These are phyloP conservation scores for Pelosia muscerda DNA, from an alignment of 2,888 invertebrate genomes.

Conservation along the genomic window DNA sequence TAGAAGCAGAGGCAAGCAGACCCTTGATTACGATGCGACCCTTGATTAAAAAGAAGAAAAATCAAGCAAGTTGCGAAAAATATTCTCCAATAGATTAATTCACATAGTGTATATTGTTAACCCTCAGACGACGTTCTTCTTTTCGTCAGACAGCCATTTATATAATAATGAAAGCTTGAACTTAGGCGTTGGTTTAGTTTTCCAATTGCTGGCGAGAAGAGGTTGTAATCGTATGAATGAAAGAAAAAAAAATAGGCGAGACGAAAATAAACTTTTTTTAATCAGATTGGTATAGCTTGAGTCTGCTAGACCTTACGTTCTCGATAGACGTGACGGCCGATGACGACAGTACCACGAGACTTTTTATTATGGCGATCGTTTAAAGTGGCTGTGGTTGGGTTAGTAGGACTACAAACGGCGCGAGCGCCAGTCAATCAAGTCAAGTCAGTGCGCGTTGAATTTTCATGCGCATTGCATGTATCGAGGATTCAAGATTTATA, in stretches of 20 bases:
- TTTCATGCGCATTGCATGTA: slow-evolving; percentile 44
- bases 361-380: slow-evolving; percentile 31
- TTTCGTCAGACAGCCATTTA: too few relatives aligned
- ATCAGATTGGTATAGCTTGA: slow-evolving; percentile 5
- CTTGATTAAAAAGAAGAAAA: too few relatives aligned
- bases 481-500: slow-evolving; percentile 6
- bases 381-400: slow-evolving; percentile 22
- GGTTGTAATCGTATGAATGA: too few relatives aligned
- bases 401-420: slow-evolving; percentile 38
- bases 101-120: too few relatives aligned
- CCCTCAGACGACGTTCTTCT: too few relatives aligned
- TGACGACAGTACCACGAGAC: slow-evolving; percentile 35
- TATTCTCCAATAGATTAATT: too few relatives aligned
- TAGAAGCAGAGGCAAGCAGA: too few relatives aligned
- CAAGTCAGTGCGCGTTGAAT: slow-evolving; percentile 44
- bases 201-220: too few relatives aligned
- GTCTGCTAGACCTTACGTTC: background rate
- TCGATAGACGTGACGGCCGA: slow-evolving; percentile 15
- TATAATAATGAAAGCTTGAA: background rate
- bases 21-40: too few relatives aligned
- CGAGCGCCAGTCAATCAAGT: slow-evolving; percentile 20
- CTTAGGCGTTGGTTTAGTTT: background rate
- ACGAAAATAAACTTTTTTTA: background rate
- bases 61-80: too few relatives aligned
- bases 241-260: background rate